Evolutionary conservation across 2,113 vertebrate species (phyloP).

Genomic region (Sminthopsis crassicaudata): DNA sequence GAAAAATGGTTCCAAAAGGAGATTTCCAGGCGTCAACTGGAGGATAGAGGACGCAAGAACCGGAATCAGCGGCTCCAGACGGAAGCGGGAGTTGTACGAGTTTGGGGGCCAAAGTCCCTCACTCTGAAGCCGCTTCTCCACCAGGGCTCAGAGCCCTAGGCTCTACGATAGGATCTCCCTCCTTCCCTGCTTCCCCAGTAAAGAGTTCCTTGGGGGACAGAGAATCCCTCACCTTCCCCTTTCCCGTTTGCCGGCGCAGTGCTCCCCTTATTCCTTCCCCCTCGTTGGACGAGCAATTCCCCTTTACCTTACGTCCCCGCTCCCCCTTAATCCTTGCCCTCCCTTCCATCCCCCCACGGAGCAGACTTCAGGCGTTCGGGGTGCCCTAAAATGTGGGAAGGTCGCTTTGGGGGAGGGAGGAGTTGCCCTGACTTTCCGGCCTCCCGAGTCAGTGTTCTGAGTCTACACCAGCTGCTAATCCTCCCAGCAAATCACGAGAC

Average conservation of each 20-base stretch:
- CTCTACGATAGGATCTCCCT: background rate
- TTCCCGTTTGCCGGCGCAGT: background rate
- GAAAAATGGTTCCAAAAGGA: background rate
- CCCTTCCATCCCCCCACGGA: rapidly evolving
- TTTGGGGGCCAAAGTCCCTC: background rate
- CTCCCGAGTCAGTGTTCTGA: background rate
- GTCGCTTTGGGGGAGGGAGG: background rate
- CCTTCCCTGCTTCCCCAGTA: too few relatives aligned
- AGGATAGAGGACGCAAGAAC: background rate
- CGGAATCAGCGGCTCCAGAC: background rate
- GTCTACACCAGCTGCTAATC: background rate
- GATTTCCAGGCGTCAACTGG: background rate
- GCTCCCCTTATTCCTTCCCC: background rate
- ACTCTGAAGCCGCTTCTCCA: background rate
- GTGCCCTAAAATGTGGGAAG: rapidly evolving
- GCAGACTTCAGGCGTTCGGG: rapidly evolving
- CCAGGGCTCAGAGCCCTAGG: background rate
- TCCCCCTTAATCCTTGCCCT: background rate
- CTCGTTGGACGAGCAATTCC: background rate
- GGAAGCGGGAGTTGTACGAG: background rate
- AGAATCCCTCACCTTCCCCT: background rate
- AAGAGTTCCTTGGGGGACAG: background rate
- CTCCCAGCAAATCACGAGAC: background rate
- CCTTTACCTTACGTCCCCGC: background rate
- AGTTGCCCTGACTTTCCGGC: background rate